Evolutionary conservation across 1,140 invertebrate species (phyloP), one percentile per base, ranked within the genome.

Genomic region (Hormaphis cornu): DNA sequence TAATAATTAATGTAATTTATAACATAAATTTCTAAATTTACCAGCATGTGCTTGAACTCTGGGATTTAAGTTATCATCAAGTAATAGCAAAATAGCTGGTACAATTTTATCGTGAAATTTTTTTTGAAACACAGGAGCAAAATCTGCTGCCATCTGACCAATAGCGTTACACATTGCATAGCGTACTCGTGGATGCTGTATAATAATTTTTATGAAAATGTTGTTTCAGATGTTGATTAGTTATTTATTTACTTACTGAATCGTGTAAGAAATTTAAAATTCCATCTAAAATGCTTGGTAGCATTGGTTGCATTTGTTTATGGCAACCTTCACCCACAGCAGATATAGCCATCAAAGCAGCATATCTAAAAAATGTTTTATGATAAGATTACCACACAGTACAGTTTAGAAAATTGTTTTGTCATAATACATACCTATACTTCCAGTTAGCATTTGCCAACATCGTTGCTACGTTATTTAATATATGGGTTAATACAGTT

Each of bases 151-250:
- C 92, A 99, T 96, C 81, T 99, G 97, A 16, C 97, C 97, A 42
- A 99, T 85, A n/a, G 95, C 94, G 82, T 99, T 99, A 77, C 97
- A 99, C 52, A 93, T 93, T 28, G 97, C 97, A 76, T 98, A 98
- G 48, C 94, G 83, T 0, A 97, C 95, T 72, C 93, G 81, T 14
- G 93, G 93, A 82, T 97, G 93, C 85, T 90, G 73, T 18, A 79
- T 81, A 74, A 72, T 48, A 73, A 73, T 72, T 56, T 70, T 33
- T 28, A 56, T 35, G 12, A 35, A 56, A 56, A 18, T n/a, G 18
- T 30, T 53, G 8, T 33, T 30, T 33, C 20, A 0, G 24, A 9
- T 22, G 12, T 0, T 48, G 4, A 24, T 24, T 3, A n/a, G n/a
- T n/a, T n/a, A 40, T 40, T 35, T n/a, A 58, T 53, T 71, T 71